phyloP scores from a whole-genome alignment of 2,797 vertebrate genomes.

The Takifugu ocellatus region DNA sequence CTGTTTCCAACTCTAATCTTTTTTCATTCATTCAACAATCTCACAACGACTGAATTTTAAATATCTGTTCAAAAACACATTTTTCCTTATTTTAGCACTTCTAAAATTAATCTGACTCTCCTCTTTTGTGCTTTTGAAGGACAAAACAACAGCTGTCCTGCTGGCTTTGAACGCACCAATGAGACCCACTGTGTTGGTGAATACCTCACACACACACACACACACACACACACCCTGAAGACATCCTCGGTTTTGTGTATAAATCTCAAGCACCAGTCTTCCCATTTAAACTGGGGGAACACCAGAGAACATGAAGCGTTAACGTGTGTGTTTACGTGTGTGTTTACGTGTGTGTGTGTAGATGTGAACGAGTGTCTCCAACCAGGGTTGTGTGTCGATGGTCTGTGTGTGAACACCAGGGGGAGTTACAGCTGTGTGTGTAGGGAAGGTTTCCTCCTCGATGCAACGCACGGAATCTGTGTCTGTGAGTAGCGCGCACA shows the following conservation, averaged over 20 bases:
- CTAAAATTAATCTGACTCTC: not conserved
- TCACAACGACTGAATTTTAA: too few relatives aligned
- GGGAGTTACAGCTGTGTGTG: slow-evolving; percentile 94
- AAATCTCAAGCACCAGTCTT: not conserved
- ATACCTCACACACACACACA: slow-evolving; percentile 29
- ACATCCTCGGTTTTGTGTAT: not conserved
- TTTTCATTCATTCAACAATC: too few relatives aligned
- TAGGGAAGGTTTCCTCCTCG: slow-evolving; percentile 86
- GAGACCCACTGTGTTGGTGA: slow-evolving; percentile 83
- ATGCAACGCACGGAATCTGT: slow-evolving; percentile 90
- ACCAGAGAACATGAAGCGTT: not conserved
- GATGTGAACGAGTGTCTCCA: slow-evolving; percentile 92
- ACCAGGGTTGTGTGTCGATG: slow-evolving; percentile 86
- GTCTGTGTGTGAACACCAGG: slow-evolving; percentile 89
- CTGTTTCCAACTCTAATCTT: not conserved
- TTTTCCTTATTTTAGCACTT: too few relatives aligned
- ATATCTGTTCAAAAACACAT: too few relatives aligned
- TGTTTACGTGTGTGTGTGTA: slow-evolving; percentile 60
- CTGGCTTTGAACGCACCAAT: slow-evolving; percentile 78
- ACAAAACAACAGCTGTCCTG: slow-evolving; percentile 69
- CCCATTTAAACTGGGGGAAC: not conserved
- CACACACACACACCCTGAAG: not conserved
- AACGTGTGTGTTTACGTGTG: not conserved
- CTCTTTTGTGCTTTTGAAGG: slow-evolving; percentile 64
- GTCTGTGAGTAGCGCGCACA: slow-evolving; percentile 85